A percentile compares a stretch with the other conserved stretches of the same genome.
Evolutionary conservation across 2,797 vertebrate genomes (phyloP).

Genomic region (Danio choprae): DNA sequence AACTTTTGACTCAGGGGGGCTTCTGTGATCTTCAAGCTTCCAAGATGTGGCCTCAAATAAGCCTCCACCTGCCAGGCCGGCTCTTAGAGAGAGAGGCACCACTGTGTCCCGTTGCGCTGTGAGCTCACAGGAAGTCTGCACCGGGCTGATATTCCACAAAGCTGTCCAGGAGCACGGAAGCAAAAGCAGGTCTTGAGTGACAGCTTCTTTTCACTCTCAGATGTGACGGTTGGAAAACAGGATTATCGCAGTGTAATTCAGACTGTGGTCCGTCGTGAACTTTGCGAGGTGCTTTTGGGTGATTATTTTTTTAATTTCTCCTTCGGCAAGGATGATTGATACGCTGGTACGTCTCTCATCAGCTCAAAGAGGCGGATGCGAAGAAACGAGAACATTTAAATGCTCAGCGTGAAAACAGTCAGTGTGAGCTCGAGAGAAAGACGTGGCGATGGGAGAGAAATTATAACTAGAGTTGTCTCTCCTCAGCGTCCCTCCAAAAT

Average conservation of each 20-base stretch:
- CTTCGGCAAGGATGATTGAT: conserved; percentile 38
- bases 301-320: conserved; percentile 43
- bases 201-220: conserved; percentile 48
- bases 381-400: conserved; percentile 52
- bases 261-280: conserved; percentile 44
- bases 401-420: conserved; percentile 55
- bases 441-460: conserved; percentile 57
- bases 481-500: conserved; percentile 34
- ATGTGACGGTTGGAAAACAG: conserved; percentile 45
- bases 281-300: conserved; percentile 30
- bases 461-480: conserved; percentile 52
- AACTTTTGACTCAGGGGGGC: conserved; percentile 65
- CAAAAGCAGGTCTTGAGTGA: conserved; percentile 56
- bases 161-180: conserved; percentile 40
- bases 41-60: conserved; percentile 60
- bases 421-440: conserved; percentile 49
- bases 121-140: conserved; percentile 51
- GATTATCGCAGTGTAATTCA: conserved; percentile 55
- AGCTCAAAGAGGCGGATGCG: conserved; percentile 49
- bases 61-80: conserved; percentile 56
- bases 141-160: conserved; percentile 58
- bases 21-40: conserved; percentile 65
- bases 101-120: conserved; percentile 49
- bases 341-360: conserved; percentile 43
- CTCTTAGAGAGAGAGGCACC: conserved; percentile 49